Evolutionary conservation across 2,797 vertebrate genomes (phyloP), one percentile per base, ranked within the genome.

Genomic region (Onychomys leucogaster): DNA sequence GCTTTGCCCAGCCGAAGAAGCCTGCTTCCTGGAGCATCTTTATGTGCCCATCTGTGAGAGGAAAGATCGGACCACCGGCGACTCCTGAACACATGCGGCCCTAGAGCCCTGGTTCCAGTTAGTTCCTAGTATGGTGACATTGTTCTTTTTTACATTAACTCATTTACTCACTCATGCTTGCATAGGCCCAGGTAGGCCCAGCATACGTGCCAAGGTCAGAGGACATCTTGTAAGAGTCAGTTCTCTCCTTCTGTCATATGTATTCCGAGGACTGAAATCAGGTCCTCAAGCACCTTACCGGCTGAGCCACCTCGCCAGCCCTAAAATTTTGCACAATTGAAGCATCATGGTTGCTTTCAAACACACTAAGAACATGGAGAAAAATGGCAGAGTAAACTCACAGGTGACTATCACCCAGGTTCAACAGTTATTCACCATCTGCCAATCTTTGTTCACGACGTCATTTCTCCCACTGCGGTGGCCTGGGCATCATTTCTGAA

Each of bases 271-370:
- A 49, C 9, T 52, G 83, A 52, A 86, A 12, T n/a, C 46, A 52
- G 83, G 43, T 9, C 8, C 43, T 17, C 32, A n/a, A 67, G 83
- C 43, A 63, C 27, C 61, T 84, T 46, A 46, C 61, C 43, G 10
- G 65, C 34, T 19, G 65, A 86, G 46, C 46, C 84, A 27, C n/a
- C 84, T 65, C 37, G 34, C 63, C 46, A n/a, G 34, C 46, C 65
- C 46, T 11, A 29, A 81, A 75, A 29, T 73, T 17, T 37, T n/a
- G 89, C 32, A 67, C 29, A 8, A 73, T 43, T 76, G 81, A 69
- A 63, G 27, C 12, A 77, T 84, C 21, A 49, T 76, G 55, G 3
- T 76, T 41, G 55, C 73, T 86, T 94, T 94, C 49, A 92, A 95
- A 71, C 37, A 43, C 9, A 52, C 7, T n/a, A 65, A 82, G 94